phyloP scores from a whole-genome alignment of 2,113 vertebrate species.

The Dicerorhinus sumatrensis region DNA sequence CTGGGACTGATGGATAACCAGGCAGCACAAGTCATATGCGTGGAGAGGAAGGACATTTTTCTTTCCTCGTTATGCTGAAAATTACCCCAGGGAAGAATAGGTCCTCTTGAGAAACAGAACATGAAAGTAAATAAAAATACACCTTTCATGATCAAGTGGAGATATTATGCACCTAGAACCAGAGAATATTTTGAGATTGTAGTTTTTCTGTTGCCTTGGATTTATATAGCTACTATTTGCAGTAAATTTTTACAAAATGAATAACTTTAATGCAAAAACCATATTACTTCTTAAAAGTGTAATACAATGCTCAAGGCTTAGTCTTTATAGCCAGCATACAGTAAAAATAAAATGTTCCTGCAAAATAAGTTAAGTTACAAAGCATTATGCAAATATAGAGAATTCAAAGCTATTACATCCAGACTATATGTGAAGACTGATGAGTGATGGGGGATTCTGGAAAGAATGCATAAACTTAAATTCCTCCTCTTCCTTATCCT shows the following conservation, averaged over 20 bases:
- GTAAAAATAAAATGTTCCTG: conserved; percentile 62
- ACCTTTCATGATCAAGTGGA: conserved; percentile 46
- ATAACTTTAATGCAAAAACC: conserved; percentile 55
- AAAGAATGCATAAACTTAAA: not conserved
- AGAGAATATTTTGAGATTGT: conserved; percentile 29
- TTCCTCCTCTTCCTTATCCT: not conserved
- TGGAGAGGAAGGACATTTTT: not conserved
- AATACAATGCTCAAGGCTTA: conserved; percentile 28
- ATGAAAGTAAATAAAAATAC: conserved; percentile 52
- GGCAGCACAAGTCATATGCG: not conserved
- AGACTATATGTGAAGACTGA: not conserved
- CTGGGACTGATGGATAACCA: not conserved
- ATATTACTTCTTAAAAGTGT: conserved; percentile 58
- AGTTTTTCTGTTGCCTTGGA: conserved; percentile 29
- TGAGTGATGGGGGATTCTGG: not conserved
- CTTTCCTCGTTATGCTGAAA: not conserved
- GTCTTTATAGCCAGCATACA: conserved; percentile 48
- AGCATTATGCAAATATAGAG: conserved; percentile 50
- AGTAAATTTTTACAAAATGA: conserved; percentile 67
- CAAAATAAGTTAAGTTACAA: conserved; percentile 58
- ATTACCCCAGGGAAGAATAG: not conserved
- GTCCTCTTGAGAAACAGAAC: not conserved
- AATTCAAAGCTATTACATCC: not conserved
- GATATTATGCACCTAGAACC: conserved; percentile 55
- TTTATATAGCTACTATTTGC: conserved; percentile 42